phyloP scores from a whole-genome alignment of 1,140 invertebrate species.

The Caerostris darwini region DNA sequence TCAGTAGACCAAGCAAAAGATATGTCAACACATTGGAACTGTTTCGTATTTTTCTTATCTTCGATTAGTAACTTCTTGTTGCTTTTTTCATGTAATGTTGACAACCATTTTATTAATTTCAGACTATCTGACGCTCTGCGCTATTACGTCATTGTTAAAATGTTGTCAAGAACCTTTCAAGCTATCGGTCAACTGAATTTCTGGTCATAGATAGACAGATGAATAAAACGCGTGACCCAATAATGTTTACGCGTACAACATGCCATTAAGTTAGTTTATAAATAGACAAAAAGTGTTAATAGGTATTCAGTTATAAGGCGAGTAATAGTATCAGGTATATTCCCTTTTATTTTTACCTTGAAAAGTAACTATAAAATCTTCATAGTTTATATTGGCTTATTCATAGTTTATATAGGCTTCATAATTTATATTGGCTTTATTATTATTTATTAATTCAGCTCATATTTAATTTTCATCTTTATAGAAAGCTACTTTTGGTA shows the following conservation, averaged over 20 bases:
- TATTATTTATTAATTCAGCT: too few relatives aligned
- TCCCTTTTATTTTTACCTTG: too few relatives aligned
- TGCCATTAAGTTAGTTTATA: too few relatives aligned
- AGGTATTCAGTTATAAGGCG: too few relatives aligned
- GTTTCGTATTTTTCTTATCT: slow-evolving; percentile 21
- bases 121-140: background rate
- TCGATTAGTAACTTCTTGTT: slow-evolving; percentile 15
- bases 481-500: too few relatives aligned
- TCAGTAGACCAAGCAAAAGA: background rate
- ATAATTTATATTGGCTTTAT: too few relatives aligned
- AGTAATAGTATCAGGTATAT: too few relatives aligned
- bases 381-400: too few relatives aligned
- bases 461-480: too few relatives aligned
- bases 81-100: slow-evolving; percentile 26
- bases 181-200: background rate
- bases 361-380: too few relatives aligned
- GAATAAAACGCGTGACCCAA: background rate
- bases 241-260: background rate
- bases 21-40: background rate
- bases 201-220: background rate
- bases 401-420: too few relatives aligned
- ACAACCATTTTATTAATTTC: slow-evolving; percentile 30
- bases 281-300: too few relatives aligned
- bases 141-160: background rate
- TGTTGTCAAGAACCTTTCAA: background rate